A percentile compares a stretch with the other conserved stretches of the same genome.
phyloP scores from a whole-genome alignment of 1,140 invertebrate species.

The Drosophila yakuba region DNA sequence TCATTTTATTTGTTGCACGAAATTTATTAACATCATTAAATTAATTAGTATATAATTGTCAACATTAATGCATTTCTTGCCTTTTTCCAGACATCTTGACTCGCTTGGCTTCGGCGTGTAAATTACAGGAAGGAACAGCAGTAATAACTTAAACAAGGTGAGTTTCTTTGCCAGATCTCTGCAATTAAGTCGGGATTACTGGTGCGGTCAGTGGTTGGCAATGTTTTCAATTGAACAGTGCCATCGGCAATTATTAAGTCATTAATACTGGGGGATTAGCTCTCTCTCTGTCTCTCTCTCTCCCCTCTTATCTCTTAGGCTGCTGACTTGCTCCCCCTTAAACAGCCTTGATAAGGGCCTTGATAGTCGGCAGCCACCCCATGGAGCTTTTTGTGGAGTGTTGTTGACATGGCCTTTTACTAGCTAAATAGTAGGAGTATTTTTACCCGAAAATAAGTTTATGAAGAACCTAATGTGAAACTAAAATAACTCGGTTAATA shows the following conservation, averaged over 20 bases:
- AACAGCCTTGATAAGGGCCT: slow-evolving; percentile 57
- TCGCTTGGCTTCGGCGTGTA: slow-evolving; percentile 19
- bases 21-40: slow-evolving; percentile 2
- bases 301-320: slow-evolving; percentile 18
- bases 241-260: slow-evolving; percentile 39
- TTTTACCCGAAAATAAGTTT: no score
- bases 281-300: slow-evolving; percentile 2
- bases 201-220: neutral
- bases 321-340: slow-evolving; percentile 3
- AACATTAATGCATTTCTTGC: slow-evolving; percentile 3
- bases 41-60: slow-evolving; percentile 10
- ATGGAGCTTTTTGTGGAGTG: slow-evolving; percentile 14
- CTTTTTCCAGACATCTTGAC: slow-evolving; percentile 20
- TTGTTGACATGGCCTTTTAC: neutral
- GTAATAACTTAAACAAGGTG: slow-evolving; percentile 53
- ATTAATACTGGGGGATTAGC: slow-evolving; percentile 37
- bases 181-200: slow-evolving; percentile 25
- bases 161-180: slow-evolving; percentile 33
- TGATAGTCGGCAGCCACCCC: slow-evolving; percentile 27
- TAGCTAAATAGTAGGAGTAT: neutral
- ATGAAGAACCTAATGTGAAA: no score
- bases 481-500: no score
- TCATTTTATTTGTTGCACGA: neutral
- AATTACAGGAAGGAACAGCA: slow-evolving; percentile 35
- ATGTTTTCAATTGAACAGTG: slow-evolving; percentile 24